A percentile compares a stretch with the other conserved stretches of the same genome.
These are phyloP conservation scores for Polietes domitor DNA, from an alignment of 2,888 invertebrate genomes.

Conservation along the genomic window DNA sequence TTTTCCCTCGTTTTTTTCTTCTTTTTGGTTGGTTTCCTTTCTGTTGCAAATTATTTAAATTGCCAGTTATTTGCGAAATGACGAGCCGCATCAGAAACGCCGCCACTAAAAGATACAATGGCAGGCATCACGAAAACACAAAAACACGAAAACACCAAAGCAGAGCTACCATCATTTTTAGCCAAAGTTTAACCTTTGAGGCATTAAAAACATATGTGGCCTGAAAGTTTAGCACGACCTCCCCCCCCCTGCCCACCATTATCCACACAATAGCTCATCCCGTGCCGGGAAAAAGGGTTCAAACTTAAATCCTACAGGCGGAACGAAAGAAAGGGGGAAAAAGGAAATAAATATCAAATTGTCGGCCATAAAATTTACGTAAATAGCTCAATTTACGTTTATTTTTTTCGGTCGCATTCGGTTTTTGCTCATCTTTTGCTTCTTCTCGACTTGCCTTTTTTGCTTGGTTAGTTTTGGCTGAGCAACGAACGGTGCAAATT, in stretches of 20 bases:
- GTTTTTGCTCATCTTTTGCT: slow-evolving; percentile 1
- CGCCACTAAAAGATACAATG: slow-evolving; percentile 5
- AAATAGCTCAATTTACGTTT: slow-evolving; percentile 78
- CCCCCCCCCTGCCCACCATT: background rate
- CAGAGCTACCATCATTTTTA: background rate
- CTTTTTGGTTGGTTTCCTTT: slow-evolving; percentile 38
- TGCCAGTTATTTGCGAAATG: slow-evolving; percentile 40
- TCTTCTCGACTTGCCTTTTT: background rate
- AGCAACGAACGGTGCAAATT: slow-evolving; percentile 69
- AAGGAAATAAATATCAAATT: slow-evolving; percentile 73
- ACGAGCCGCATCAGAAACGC: slow-evolving; percentile 12
- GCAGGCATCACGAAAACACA: background rate
- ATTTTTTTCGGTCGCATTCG: slow-evolving; percentile 37
- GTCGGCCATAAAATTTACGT: slow-evolving; percentile 79
- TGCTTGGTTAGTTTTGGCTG: background rate
- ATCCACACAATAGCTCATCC: slow-evolving; percentile 50
- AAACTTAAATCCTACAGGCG: slow-evolving; percentile 32
- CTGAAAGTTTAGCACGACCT: background rate
- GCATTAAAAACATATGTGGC: slow-evolving; percentile 60
- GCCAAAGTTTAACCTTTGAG: slow-evolving; percentile 35
- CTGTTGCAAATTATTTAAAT: slow-evolving; percentile 47
- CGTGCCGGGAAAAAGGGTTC: slow-evolving; percentile 48
- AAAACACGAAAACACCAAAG: background rate
- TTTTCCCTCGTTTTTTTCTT: slow-evolving; percentile 47
- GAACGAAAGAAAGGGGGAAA: slow-evolving; percentile 1